Percentiles rank a stretch among this genome's conserved stretches.
Conservation (phyloP, 1,140 invertebrate genomes). For the Penaeus indicus region DNA sequence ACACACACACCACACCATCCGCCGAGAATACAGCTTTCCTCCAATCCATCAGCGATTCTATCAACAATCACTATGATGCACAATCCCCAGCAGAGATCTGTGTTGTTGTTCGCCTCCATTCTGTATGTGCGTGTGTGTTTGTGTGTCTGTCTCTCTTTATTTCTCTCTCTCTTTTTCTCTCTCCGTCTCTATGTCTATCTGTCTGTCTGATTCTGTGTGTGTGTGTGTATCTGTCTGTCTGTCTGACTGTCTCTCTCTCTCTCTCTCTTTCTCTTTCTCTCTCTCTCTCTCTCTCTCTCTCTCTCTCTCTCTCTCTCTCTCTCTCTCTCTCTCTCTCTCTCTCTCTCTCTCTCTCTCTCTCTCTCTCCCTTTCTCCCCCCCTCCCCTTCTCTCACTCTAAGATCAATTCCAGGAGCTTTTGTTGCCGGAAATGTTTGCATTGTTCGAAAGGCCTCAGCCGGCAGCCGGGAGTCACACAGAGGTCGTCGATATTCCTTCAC, state of each 20-base stretch:
- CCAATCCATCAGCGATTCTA: too few species aligned
- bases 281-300: constrained; percentile 29
- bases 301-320: constrained; percentile 45
- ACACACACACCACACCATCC: too few species aligned
- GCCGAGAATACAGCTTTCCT: too few species aligned
- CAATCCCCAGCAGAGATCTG: too few species aligned
- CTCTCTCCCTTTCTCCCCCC: background rate
- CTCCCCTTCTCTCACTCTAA: background rate
- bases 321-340: background rate
- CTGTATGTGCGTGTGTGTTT: background rate
- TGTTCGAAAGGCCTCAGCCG: too few species aligned
- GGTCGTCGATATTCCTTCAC: too few species aligned
- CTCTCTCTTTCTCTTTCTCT: constrained; percentile 36
- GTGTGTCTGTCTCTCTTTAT: background rate
- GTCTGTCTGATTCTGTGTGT: background rate
- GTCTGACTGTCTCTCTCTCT: background rate
- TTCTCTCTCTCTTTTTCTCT: background rate
- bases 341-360: constrained; percentile 21
- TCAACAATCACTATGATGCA: too few species aligned
- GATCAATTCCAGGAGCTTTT: too few species aligned
- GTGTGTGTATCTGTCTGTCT: background rate
- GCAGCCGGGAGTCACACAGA: too few species aligned
- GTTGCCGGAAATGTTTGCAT: too few species aligned
- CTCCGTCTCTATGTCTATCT: background rate
- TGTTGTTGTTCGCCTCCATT: too few species aligned